Evolutionary conservation across 2,113 vertebrate genomes (phyloP), one percentile per base, ranked within the genome.

Genomic region (Bujurquina vittata): DNA sequence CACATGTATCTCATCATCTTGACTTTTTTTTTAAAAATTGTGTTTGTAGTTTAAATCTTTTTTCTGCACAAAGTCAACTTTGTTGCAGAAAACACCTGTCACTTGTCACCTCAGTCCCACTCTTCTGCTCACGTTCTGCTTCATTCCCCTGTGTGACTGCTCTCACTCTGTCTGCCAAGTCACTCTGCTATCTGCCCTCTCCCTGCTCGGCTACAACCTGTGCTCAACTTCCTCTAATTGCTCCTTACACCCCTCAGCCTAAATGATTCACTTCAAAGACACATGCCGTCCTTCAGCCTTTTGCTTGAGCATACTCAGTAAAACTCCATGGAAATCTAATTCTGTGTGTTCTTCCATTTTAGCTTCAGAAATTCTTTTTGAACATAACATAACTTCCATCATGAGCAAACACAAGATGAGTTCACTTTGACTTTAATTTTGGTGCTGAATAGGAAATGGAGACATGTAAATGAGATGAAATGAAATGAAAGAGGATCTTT

Each of bases 401-500:
- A 43, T 12, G 11, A 46, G 14, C 43, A 46, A 46, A 46, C 43
- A 46, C 4, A 5, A 5, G 14, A 46, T 46, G 12, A 46, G 43
- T 46, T 46, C 43, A 17, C 3, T 18, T 1, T 26, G 63, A 67
- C 37, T 10, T 65, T 33, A 26, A 26, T 43, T 43, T 43, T 65
- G 62, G 37, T 65, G 62, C 62, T 65, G 62, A 43, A 65, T 43
- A 67, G 43, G 8, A 46, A 26, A 46, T 23, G 22, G 62, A 37
- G 37, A 65, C 43, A 23, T 23, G 37, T 17, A 43, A 35, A 35
- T 35, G 33, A 7, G 8, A 35, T 35, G 33, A 7, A 35, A 35
- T 35, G 7, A 35, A 35, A 23, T 23, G 35, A 65, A 65, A 65
- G 7, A 17, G 1, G 1, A 0, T 22, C 14, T 46, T 15, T 0